Evolutionary conservation across 2,797 vertebrate genomes (phyloP).

Genomic region (Falco novaeseelandiae): DNA sequence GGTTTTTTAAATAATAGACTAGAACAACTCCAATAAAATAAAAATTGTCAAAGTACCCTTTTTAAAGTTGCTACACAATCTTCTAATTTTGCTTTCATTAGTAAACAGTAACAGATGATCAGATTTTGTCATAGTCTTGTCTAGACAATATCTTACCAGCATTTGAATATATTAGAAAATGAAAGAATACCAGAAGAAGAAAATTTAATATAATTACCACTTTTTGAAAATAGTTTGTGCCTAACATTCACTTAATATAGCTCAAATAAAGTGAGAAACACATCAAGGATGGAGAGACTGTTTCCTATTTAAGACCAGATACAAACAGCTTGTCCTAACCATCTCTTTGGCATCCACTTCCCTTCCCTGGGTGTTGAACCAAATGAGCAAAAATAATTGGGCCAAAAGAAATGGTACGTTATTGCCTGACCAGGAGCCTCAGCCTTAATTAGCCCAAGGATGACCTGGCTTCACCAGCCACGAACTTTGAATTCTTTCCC

Average conservation of each 20-base stretch:
- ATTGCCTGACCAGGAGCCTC: background rate
- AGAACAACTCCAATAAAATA: conserved; percentile 58
- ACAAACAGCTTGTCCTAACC: conserved; percentile 17
- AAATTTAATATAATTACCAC: conserved; percentile 51
- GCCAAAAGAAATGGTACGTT: background rate
- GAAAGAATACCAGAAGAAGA: conserved; percentile 41
- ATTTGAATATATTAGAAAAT: conserved; percentile 56
- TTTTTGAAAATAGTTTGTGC: conserved; percentile 48
- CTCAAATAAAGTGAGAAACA: conserved; percentile 30
- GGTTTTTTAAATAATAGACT: conserved; percentile 66
- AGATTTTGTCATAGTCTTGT: conserved; percentile 59
- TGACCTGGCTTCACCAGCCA: background rate
- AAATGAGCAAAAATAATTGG: background rate
- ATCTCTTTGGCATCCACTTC: background rate
- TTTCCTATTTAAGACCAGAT: conserved; percentile 15
- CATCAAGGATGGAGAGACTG: conserved; percentile 21
- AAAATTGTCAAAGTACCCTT: conserved; percentile 56
- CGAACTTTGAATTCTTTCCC: background rate
- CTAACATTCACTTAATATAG: conserved; percentile 48
- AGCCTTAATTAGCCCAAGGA: background rate
- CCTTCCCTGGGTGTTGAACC: background rate
- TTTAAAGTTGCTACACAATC: conserved; percentile 57
- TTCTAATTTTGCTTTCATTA: conserved; percentile 66
- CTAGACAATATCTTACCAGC: conserved; percentile 61
- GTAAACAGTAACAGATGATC: conserved; percentile 65